Evolutionary conservation across 2,888 invertebrate species (phyloP).

Genomic region (Diplazon laetatorius): DNA sequence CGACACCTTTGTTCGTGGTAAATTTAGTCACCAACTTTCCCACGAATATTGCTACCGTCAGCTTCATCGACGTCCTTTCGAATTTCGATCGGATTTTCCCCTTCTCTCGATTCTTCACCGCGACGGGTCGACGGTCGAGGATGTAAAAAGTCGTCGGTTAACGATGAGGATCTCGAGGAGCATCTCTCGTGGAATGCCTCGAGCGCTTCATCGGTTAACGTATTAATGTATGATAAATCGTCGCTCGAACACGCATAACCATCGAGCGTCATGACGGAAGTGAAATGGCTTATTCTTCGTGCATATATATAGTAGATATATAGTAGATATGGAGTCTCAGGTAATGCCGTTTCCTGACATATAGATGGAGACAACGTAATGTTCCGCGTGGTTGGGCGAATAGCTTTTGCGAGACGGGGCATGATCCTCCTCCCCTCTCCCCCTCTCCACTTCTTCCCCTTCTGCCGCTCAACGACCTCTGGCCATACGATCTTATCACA

Average conservation of each 20-base stretch:
- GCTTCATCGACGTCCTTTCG: conserved; percentile 26
- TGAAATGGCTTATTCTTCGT: conserved; percentile 51
- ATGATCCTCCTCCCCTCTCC: not conserved
- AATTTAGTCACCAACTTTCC: conserved; percentile 57
- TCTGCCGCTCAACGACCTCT: no score
- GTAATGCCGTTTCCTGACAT: conserved; percentile 43
- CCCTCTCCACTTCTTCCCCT: not conserved
- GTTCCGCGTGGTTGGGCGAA: not conserved
- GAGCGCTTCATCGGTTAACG: conserved; percentile 24
- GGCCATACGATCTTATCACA: no score
- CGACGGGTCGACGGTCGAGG: no score
- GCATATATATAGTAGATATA: not conserved
- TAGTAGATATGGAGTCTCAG: not conserved
- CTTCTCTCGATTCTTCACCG: no score
- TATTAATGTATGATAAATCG: conserved; percentile 38
- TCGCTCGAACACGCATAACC: conserved; percentile 20
- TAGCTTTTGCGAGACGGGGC: conserved; percentile 1
- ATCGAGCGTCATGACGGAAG: conserved; percentile 52
- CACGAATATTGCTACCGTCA: conserved; percentile 44
- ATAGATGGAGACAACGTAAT: conserved; percentile 5
- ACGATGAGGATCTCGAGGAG: not conserved
- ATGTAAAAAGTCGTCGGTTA: no score
- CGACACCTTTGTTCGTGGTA: not conserved
- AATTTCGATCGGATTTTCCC: conserved; percentile 43
- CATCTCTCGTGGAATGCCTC: not conserved